These are phyloP conservation scores for Tricholauxania praeusta DNA, from an alignment of 2,888 invertebrate genomes.

Conservation along the genomic window DNA sequence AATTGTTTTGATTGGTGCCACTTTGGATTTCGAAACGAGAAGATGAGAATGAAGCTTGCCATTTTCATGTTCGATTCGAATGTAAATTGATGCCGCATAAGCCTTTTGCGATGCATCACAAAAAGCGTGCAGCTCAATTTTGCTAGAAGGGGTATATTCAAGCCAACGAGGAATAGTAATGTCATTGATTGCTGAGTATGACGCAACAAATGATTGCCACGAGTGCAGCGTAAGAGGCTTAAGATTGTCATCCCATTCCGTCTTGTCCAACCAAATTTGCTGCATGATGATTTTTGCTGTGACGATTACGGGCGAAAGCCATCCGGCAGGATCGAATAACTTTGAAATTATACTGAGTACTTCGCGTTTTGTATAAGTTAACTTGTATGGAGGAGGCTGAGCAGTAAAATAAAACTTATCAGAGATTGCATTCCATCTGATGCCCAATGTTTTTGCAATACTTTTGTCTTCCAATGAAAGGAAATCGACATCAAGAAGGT, in stretches of 20 bases:
- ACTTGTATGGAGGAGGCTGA: not conserved
- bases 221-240: not conserved
- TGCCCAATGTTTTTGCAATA: slow-evolving; percentile 24
- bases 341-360: slow-evolving; percentile 13
- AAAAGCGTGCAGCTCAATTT: slow-evolving; percentile 4
- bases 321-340: slow-evolving; percentile 31
- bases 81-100: not conserved
- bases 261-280: not conserved
- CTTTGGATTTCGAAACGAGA: not conserved
- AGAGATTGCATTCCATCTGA: slow-evolving; percentile 29
- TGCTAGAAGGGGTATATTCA: not conserved
- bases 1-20: not conserved
- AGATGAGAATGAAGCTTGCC: not conserved
- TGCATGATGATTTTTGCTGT: slow-evolving; percentile 22
- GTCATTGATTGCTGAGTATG: not conserved
- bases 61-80: not conserved
- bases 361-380: slow-evolving; percentile 11
- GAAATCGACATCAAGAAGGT: not conserved
- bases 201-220: not conserved
- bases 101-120: slow-evolving; percentile 6
- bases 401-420: slow-evolving; percentile 22
- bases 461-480: slow-evolving; percentile 5
- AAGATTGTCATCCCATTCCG: not conserved
- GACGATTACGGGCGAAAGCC: slow-evolving; percentile 28
- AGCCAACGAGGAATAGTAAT: not conserved